These are phyloP conservation scores for Hypomesus transpacificus DNA, from an alignment of 2,113 vertebrate genomes.

Conservation along the genomic window DNA sequence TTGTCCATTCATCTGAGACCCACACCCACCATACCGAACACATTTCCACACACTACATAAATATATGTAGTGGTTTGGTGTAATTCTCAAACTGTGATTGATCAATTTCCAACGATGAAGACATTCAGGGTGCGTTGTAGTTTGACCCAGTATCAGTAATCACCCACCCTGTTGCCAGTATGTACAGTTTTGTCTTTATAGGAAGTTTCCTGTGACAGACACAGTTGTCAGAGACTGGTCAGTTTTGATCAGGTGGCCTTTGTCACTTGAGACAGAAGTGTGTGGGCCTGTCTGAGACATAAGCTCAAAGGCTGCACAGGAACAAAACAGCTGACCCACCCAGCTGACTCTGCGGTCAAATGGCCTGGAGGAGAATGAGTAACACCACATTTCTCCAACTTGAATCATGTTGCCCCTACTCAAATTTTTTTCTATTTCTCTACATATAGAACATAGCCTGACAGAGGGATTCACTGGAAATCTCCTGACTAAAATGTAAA, in stretches of 20 bases:
- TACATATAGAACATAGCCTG: not conserved
- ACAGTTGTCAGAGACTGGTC: constrained; percentile 2
- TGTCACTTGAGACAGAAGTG: constrained; percentile 31
- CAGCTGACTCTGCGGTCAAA: constrained; percentile 52
- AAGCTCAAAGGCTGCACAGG: constrained; percentile 36
- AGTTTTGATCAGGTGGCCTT: constrained; percentile 39
- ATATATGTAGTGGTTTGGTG: no score
- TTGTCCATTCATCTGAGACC: no score
- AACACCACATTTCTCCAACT: not conserved
- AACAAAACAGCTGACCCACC: constrained; percentile 44
- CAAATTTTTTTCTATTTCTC: not conserved
- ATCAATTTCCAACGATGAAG: no score
- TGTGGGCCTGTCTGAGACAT: constrained; percentile 41
- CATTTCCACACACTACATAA: no score
- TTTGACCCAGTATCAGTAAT: not conserved
- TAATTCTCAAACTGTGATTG: no score
- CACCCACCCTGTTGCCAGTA: not conserved
- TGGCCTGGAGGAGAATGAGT: not conserved
- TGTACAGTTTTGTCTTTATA: not conserved
- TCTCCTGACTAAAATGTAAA: no score
- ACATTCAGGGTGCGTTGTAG: not conserved
- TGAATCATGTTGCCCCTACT: not conserved
- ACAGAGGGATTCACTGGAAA: no score
- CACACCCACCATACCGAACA: no score
- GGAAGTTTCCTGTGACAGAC: not conserved